Percentiles rank a stretch among this genome's conserved stretches.
phyloP scores from a whole-genome alignment of 2,888 invertebrate species.

The Nemotelus nigrinus region DNA sequence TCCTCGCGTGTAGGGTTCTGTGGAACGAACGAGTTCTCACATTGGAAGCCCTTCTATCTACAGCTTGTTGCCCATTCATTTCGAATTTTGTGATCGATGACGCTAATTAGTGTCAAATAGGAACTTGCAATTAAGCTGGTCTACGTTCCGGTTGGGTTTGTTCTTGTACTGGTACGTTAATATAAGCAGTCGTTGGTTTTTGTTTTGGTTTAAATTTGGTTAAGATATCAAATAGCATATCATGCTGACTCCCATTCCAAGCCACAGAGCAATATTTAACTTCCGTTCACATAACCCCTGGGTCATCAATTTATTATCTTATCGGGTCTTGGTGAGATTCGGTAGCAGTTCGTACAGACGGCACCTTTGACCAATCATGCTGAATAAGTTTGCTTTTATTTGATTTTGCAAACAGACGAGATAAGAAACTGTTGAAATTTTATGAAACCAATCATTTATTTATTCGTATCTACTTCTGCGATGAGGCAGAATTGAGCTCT shows the following conservation, averaged over 20 bases:
- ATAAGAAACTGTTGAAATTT: too few relatives aligned
- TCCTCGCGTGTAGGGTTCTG: too few relatives aligned
- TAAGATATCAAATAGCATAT: constrained; percentile 31
- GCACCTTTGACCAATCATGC: neutral
- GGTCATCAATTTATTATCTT: neutral
- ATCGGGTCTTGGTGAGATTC: neutral
- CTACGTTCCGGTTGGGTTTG: neutral
- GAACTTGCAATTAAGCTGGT: constrained; percentile 33
- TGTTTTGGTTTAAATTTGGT: neutral
- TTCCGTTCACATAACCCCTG: constrained; percentile 30
- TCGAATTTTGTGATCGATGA: constrained; percentile 24
- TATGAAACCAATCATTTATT: too few relatives aligned
- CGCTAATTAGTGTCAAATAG: constrained; percentile 32
- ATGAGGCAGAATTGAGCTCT: too few relatives aligned
- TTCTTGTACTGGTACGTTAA: neutral
- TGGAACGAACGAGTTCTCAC: constrained; percentile 27
- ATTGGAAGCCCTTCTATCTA: constrained; percentile 23
- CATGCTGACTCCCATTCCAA: neutral
- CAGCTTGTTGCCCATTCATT: neutral
- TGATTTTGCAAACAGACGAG: too few relatives aligned
- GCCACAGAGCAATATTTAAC: constrained; percentile 5
- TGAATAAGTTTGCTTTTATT: too few relatives aligned
- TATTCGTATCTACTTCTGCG: too few relatives aligned
- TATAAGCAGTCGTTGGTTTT: neutral
- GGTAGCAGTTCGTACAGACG: neutral